A percentile compares a stretch with the other conserved stretches of the same genome.
phyloP scores from a whole-genome alignment of 2,113 vertebrate species.

The Sinocyclocheilus anophthalmus region DNA sequence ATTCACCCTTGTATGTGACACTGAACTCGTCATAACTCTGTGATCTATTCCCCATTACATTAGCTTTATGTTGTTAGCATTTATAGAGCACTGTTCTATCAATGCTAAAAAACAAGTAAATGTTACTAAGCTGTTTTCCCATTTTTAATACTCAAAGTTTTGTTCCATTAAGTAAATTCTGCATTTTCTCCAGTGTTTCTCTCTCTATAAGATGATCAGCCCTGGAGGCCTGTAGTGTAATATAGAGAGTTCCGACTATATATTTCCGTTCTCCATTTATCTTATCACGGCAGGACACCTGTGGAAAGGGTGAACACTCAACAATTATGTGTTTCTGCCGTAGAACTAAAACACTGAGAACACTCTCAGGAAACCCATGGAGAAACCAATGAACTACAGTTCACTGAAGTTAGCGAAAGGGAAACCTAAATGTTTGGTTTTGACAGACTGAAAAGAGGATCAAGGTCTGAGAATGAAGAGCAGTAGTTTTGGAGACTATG shows the following conservation, averaged over 20 bases:
- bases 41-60: no score
- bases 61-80: no score
- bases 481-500: background rate
- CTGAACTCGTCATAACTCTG: no score
- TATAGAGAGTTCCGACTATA: conserved; percentile 10
- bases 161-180: conserved; percentile 4
- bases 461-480: conserved; percentile 3
- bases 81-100: no score
- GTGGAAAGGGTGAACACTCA: conserved; percentile 52
- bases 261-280: conserved; percentile 29
- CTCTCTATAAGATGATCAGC: conserved; percentile 37
- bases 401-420: background rate
- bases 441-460: background rate
- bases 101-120: background rate
- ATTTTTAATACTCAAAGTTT: background rate
- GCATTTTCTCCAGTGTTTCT: conserved; percentile 17
- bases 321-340: conserved; percentile 40
- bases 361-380: background rate
- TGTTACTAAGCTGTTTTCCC: background rate
- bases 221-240: conserved; percentile 31
- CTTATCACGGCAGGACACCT: conserved; percentile 53
- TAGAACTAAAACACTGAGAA: conserved; percentile 43
- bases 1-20: no score
- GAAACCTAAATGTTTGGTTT: conserved; percentile 1
- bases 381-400: background rate